Base-by-base conservation (phyloP, 2,113 vertebrate genomes). In the Rhynchopsitta pachyrhyncha region DNA sequence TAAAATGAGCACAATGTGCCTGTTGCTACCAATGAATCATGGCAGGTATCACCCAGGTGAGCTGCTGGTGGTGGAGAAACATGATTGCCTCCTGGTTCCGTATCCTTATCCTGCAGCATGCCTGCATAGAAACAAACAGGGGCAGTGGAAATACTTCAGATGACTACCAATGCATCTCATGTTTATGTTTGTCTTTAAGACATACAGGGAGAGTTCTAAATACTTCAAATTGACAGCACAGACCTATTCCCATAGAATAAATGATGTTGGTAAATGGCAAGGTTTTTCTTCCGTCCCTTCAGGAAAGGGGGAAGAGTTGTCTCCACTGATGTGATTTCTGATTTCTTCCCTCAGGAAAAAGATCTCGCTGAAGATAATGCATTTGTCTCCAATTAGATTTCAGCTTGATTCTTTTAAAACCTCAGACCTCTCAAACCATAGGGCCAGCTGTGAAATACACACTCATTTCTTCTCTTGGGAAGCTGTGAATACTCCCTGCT, bases 181-280 rank as follows among this genome's bases (percentile, higher is more conserved):
- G 82, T 66, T 87, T 79, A 31, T 60, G 83, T 75, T 78, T 4
- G 1, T 60, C 66, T 79, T 41, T 28, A 68, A 42, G 66, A 91
- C 74, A 88, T 68, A 46, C 27, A 55, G 82, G 49, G 82, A 66
- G 62, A 67, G 92, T 29, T 53, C 63, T 80, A 47, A 97, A 84
- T 63, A 62, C 67, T 78, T 88, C 82, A 75, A 46, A 76, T n/a
- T 52, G 94, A 57, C 86, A 86, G 60, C 74, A 37, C 27, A 29
- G 69, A 24, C 33, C 15, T 71, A 41, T 82, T 94, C 76, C 75
- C 47, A 37, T 24, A 8, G 80, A 70, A 73, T 60, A 94, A 91
- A 76, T 41, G 46, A 39, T 69, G 53, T 6, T 29, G 37, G 28
- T 47, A 75, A 91, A 29, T 5, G 16, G 46, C 28, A 24, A 52